A percentile compares a stretch with the other conserved stretches of the same genome.
phyloP scores from a whole-genome alignment of 1,140 invertebrate genomes.

The Oryctes rhinoceros region DNA sequence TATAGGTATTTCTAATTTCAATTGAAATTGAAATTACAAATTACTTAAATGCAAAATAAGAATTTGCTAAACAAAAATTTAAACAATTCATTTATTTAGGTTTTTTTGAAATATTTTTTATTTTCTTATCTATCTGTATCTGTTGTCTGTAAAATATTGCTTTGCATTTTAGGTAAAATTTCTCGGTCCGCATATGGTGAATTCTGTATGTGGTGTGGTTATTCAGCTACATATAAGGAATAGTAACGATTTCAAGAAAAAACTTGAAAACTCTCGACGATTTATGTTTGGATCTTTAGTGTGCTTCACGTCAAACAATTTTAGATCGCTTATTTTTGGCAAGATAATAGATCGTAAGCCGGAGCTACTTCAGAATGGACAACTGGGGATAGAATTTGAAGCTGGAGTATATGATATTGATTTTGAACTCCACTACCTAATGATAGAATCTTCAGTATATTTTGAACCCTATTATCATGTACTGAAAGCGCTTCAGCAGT shows the following conservation, averaged over 20 bases:
- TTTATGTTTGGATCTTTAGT: constrained; percentile 79
- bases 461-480: constrained; percentile 75
- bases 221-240: background rate
- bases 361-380: constrained; percentile 62
- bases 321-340: constrained; percentile 72
- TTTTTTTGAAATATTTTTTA: too few relatives aligned
- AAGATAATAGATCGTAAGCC: constrained; percentile 69
- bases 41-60: too few relatives aligned
- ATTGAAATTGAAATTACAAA: too few relatives aligned
- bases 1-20: too few relatives aligned
- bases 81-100: too few relatives aligned
- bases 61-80: too few relatives aligned
- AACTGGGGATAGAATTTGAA: constrained; percentile 63
- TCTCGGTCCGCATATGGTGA: background rate
- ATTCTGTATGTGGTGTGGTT: background rate
- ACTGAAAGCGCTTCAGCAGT: constrained; percentile 67
- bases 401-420: constrained; percentile 53
- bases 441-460: constrained; percentile 74
- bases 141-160: too few relatives aligned
- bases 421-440: constrained; percentile 62
- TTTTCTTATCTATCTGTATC: too few relatives aligned
- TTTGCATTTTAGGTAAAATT: constrained; percentile 18
- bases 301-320: constrained; percentile 74
- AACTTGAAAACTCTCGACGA: constrained; percentile 63
- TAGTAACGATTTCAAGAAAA: background rate